Base-by-base conservation (phyloP, 2,797 vertebrate genomes). In the Thalassophryne amazonica region DNA sequence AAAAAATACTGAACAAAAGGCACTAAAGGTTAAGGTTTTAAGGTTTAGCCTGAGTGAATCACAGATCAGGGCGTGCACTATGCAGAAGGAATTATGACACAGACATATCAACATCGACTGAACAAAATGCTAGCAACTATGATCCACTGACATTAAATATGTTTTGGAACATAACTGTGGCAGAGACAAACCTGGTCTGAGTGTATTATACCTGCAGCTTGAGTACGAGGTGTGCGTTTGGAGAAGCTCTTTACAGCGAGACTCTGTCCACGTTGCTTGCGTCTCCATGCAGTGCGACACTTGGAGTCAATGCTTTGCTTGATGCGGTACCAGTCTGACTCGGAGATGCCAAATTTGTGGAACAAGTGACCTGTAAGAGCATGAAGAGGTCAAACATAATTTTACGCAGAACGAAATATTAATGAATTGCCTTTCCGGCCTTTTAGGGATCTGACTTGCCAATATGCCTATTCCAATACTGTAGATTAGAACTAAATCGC, bases 261-360 rank as follows among this genome's bases (percentile, higher is more conserved):
- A 74, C 97, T 99, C 81, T 99, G 97, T 2, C 97, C 97, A 0
- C 97, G 85, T 81, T 99, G 97, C 32, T 99, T 99, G 53, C 97
- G 88, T 52, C 97, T 92, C 96, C 97, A 99, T 0, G 97, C 97
- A 0, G 97, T 99, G 29, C 97, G 93, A 75, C 97, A 99, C 68
- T 99, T 99, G 52, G 97, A 99, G 74, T 99, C 97, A 0, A 99
- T 99, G 86, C 97, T 99, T 74, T 99, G 97, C 67, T 99, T 99
- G 81, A 99, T 99, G 10, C 97, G 91, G 35, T 99, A 99, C 97
- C 97, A 99, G 83, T 99, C 97, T 0, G 96, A 99, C 41, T 99
- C 97, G 0, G 91, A 90, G 84, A 99, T 98, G 32, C 89, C 87
- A 47, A 99, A 99, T 55, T 99, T 99, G 78, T 97, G 93, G 69